Evolutionary conservation across 2,888 invertebrate genomes (phyloP).

Genomic region (Clusia tigrina): DNA sequence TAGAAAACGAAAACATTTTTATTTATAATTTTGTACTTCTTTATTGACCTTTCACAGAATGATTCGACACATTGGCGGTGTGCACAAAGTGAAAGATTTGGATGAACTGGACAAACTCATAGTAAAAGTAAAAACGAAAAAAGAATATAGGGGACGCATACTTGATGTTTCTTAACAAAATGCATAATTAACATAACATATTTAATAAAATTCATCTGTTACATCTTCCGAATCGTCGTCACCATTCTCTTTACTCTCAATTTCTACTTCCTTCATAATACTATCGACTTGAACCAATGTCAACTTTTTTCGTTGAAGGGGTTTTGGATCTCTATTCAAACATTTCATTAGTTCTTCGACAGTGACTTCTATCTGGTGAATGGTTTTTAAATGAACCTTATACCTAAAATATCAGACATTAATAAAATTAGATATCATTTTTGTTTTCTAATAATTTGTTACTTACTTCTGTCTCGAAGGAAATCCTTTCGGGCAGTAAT

Average conservation of each 20-base stretch:
- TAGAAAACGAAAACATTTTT: not conserved
- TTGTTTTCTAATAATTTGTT: not conserved
- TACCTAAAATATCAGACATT: conserved; percentile 34
- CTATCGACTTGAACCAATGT: conserved; percentile 42
- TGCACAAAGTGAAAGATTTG: conserved; percentile 27
- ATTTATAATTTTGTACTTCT: not conserved
- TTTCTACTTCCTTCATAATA: conserved; percentile 41
- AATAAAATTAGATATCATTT: not conserved
- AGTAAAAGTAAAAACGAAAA: conserved; percentile 26
- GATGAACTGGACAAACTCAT: conserved; percentile 26
- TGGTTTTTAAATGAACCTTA: conserved; percentile 42
- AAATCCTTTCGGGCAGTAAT: conserved; percentile 41
- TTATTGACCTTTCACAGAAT: conserved; percentile 14
- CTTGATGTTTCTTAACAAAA: no score
- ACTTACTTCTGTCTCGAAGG: conserved; percentile 46
- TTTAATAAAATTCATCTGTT: not conserved
- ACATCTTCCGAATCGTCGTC: conserved; percentile 15
- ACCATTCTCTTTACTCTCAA: conserved; percentile 35
- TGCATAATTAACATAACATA: not conserved
- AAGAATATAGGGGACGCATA: conserved; percentile 19
- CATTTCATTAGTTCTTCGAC: conserved; percentile 40
- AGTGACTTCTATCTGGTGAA: conserved; percentile 38
- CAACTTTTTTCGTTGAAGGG: conserved; percentile 38
- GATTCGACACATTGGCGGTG: conserved; percentile 27
- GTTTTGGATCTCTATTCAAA: conserved; percentile 32